phyloP scores from a whole-genome alignment of 2,113 vertebrate species.

The Paraplagusia blochii region DNA sequence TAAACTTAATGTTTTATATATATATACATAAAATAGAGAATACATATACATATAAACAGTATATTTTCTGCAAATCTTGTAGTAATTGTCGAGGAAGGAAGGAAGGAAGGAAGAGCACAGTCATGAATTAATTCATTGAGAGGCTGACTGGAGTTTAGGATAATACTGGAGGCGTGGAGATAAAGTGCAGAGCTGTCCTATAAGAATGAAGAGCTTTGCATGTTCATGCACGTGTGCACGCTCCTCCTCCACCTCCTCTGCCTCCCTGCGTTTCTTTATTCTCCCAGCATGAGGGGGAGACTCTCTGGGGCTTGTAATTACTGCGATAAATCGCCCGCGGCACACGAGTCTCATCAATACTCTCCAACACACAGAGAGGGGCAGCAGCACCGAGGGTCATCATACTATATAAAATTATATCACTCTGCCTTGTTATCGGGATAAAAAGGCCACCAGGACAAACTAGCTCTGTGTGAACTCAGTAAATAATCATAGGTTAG shows the following conservation, averaged over 20 bases:
- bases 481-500: constrained; percentile 9
- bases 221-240: background rate
- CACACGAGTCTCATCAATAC: constrained; percentile 33
- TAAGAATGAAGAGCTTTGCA: constrained; percentile 1
- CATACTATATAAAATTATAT: constrained; percentile 13
- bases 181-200: constrained; percentile 4
- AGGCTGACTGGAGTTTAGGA: constrained; percentile 31
- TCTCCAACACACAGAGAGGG: background rate
- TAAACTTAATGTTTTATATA: too few relatives aligned
- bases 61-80: too few relatives aligned
- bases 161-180: constrained; percentile 27
- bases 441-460: background rate
- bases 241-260: background rate
- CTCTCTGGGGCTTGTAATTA: constrained; percentile 65
- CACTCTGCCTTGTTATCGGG: background rate
- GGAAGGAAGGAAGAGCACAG: background rate
- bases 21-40: too few relatives aligned
- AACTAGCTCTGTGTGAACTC: background rate
- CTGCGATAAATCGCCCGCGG: constrained; percentile 44
- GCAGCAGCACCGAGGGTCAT: constrained; percentile 3
- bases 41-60: too few relatives aligned
- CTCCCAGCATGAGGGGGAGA: constrained; percentile 43
- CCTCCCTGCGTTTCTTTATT: constrained; percentile 36
- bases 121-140: constrained; percentile 27
- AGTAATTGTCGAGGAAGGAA: too few relatives aligned